phyloP scores from a whole-genome alignment of 2,888 invertebrate genomes.

The Eupeodes latifasciatus region DNA sequence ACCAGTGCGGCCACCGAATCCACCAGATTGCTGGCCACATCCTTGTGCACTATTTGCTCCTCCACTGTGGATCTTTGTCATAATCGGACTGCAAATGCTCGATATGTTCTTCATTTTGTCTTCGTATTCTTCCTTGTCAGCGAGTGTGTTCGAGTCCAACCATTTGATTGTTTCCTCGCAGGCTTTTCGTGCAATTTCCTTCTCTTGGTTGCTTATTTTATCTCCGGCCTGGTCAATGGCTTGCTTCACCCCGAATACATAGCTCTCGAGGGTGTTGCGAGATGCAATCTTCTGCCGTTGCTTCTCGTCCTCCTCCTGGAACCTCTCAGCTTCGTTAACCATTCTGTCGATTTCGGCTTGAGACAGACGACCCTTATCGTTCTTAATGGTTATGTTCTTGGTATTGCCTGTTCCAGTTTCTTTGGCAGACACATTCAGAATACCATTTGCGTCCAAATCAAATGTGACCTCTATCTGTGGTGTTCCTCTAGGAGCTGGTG shows the following conservation, averaged over 20 bases:
- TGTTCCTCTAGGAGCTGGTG: slow-evolving; percentile 93
- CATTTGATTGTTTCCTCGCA: slow-evolving; percentile 88
- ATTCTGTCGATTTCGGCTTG: slow-evolving; percentile 91
- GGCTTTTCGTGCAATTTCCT: slow-evolving; percentile 87
- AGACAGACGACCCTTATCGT: slow-evolving; percentile 90
- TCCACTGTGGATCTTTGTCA: slow-evolving; percentile 84
- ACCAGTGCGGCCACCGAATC: slow-evolving; percentile 85
- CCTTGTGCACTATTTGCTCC: slow-evolving; percentile 55
- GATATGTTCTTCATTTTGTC: slow-evolving; percentile 81
- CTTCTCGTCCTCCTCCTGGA: slow-evolving; percentile 89
- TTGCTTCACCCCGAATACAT: slow-evolving; percentile 89
- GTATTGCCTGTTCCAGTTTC: slow-evolving; percentile 87
- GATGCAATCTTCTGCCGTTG: slow-evolving; percentile 87
- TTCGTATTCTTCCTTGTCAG: slow-evolving; percentile 88
- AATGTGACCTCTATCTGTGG: slow-evolving; percentile 93
- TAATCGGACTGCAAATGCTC: slow-evolving; percentile 83
- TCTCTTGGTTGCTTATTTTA: slow-evolving; percentile 88
- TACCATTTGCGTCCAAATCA: slow-evolving; percentile 94
- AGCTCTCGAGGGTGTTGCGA: slow-evolving; percentile 89
- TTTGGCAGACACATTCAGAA: slow-evolving; percentile 93
- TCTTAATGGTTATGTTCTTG: slow-evolving; percentile 91
- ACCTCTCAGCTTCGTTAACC: slow-evolving; percentile 89
- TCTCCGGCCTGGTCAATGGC: slow-evolving; percentile 87
- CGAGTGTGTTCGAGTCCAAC: slow-evolving; percentile 90
- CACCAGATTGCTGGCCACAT: slow-evolving; percentile 86